phyloP scores from a whole-genome alignment of 2,888 invertebrate species.

The Drosophila neonasuta region DNA sequence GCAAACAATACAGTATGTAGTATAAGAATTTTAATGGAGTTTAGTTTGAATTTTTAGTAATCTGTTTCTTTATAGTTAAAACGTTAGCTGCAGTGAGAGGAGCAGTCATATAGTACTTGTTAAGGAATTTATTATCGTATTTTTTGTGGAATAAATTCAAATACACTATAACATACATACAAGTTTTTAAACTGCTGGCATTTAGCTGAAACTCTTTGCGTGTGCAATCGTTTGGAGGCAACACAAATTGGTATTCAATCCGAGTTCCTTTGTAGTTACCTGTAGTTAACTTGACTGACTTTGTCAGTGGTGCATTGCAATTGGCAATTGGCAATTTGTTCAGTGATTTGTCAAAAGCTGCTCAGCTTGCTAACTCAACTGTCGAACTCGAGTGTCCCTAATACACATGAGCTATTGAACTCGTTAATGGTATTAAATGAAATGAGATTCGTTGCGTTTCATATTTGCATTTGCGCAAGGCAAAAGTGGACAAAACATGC shows the following conservation, averaged over 20 bases:
- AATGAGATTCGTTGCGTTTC: constrained; percentile 42
- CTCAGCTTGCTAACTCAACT: constrained; percentile 29
- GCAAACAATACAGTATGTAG: no score
- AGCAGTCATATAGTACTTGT: no score
- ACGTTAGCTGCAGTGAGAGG: no score
- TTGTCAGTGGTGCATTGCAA: constrained; percentile 4
- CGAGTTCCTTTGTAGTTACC: constrained; percentile 13
- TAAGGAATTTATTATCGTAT: no score
- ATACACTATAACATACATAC: no score
- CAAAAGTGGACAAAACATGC: constrained; percentile 25
- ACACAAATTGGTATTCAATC: constrained; percentile 29
- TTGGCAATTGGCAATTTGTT: constrained; percentile 34
- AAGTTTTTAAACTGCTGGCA: background rate
- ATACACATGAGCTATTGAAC: constrained; percentile 31
- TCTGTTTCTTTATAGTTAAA: no score
- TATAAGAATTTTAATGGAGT: no score
- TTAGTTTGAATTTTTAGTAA: no score
- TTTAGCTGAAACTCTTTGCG: background rate
- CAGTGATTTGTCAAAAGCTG: constrained; percentile 39
- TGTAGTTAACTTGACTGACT: constrained; percentile 15
- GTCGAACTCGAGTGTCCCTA: constrained; percentile 18
- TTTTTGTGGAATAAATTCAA: no score
- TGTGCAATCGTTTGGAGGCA: constrained; percentile 1
- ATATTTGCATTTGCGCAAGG: constrained; percentile 34
- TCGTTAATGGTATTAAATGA: constrained; percentile 63